Base-by-base conservation (phyloP, 2,113 vertebrate species). In the Crotalus horridus region DNA sequence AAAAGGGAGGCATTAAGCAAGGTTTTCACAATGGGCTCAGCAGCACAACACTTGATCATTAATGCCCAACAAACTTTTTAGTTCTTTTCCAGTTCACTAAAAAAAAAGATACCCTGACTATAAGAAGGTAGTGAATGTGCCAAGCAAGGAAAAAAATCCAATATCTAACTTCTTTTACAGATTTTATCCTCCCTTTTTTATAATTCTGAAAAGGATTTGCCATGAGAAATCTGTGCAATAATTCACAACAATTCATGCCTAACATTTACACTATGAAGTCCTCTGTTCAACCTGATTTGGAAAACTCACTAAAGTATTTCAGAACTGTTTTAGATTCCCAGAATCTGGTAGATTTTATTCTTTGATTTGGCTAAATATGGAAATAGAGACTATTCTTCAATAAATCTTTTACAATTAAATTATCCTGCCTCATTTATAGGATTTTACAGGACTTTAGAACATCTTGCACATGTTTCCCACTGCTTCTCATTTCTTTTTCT, bases 41-140 rank as follows among this genome's bases (percentile, higher is more conserved):
- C n/a, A 94, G 94, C 93, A 94, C 48, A 96, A 93, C 90, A 95
- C 87, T 86, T 93, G 93, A 94, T 96, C 92, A 95, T 93, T 96
- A 95, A 96, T 87, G 93, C 93, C 95, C 92, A 95, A 95, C 87
- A 96, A 94, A 93, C 89, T 69, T 64, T 85, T 33, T 94, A 91
- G 92, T 93, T 95, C 92, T n/a, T 89, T 48, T 94, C 64, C 96
- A 96, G 94, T 85, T n/a, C 10, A 48, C 59, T 91, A 90, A 95
- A 94, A 6, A 95, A 55, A 95, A 91, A 29, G 61, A 81, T 46
- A 90, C 88, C 89, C 58, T 5, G 43, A 93, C 74, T 95, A 21
- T 87, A 64, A 89, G 55, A 94, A 74, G 53, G 92, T 93, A 85
- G 56, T 1, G 39, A 33, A 87, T 81, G 74, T 6, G 85, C 90